Evolutionary conservation across 2,888 invertebrate species (phyloP), one percentile per base, ranked within the genome.

Genomic region (Celastrina argiolus): DNA sequence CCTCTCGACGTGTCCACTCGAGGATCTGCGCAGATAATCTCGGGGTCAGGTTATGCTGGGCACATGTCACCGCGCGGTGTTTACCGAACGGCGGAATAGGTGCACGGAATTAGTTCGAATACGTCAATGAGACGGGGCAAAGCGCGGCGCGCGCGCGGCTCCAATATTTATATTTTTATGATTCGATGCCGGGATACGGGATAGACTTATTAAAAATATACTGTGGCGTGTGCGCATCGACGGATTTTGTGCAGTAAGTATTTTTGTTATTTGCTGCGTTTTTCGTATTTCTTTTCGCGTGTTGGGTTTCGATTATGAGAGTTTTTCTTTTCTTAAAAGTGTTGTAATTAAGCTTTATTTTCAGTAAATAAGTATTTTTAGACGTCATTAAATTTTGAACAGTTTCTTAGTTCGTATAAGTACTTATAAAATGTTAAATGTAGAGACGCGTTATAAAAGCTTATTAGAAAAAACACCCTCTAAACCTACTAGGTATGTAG

Each of bases 71-170:
- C 82, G 77, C 78, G 81, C 73, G 81, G 78, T 90, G 90, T 90
- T 91, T 90, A 91, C 90, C 88, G 88, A 88, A 90, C 81, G 86
- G 84, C 83, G 90, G 89, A 89, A 89, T 88, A 87, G 84, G 85
- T 89, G 89, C 89, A 91, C 87, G 87, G 88, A 89, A 87, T 91
- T 90, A 91, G 90, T 91, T 84, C 85, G 87, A 83, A 87, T 89
- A 88, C 89, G 90, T 89, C 90, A 90, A 89, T 88, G 88, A 81
- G 78, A 79, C 86, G 87, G 78, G 75, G 80, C 74, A 78, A 76
- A 73, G 76, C 76, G 75, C 78, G 76, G 77, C 83, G 79, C 83
- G 83, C 83, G 82, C 84, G 84, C 81, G 78, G 76, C 83, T 78
- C 81, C 80, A 83, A 84, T 87, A 85, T 84, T 80, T 84, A 85